Evolutionary conservation across 1,140 invertebrate species (phyloP), one percentile per base, ranked within the genome.

Genomic region (Monochamus saltuarius): DNA sequence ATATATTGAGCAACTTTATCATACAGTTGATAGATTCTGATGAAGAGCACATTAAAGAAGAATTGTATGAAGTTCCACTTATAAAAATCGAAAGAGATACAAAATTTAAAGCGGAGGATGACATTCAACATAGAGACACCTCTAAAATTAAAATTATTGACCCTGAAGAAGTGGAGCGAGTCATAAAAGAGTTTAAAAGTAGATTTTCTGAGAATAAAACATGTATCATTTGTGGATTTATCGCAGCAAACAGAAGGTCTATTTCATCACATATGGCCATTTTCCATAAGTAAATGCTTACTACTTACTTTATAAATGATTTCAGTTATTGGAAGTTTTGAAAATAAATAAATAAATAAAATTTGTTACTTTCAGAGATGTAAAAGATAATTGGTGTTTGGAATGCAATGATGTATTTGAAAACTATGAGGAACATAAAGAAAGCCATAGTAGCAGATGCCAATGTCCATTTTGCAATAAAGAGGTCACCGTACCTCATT

Each of bases 171-270:
- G 45, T 29, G 1, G 29, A 47, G 6, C 17, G 29, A 17, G 17
- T 47, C 10, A 47, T 47, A 47, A 16, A 47, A n/a, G 45, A 47
- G 29, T 47, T 47, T 16, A 47, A 47, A 47, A 47, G 17, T n/a
- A 9, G 17, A 6, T 22, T 16, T 11, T 22, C 17, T 17, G 16
- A 11, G 19, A 47, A 11, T 17, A 19, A 47, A 19, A 19, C 17
- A 6, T 47, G 45, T 47, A 29, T 47, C 13, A 22, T 17, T 17
- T 47, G 45, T 47, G 45, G 29, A 22, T 47, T 47, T 47, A 16
- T 19, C 19, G 45, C 17, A 11, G 17, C 45, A 47, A 19, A 29
- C 29, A 47, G 45, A 47, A 47, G 19, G 19, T 47, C 45, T 47
- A 17, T 47, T 19, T 9, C 45, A 22, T 17, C 45, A 4, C 45